Conservation (phyloP, 2,113 vertebrate species). For the Pseudopipra pipra region DNA sequence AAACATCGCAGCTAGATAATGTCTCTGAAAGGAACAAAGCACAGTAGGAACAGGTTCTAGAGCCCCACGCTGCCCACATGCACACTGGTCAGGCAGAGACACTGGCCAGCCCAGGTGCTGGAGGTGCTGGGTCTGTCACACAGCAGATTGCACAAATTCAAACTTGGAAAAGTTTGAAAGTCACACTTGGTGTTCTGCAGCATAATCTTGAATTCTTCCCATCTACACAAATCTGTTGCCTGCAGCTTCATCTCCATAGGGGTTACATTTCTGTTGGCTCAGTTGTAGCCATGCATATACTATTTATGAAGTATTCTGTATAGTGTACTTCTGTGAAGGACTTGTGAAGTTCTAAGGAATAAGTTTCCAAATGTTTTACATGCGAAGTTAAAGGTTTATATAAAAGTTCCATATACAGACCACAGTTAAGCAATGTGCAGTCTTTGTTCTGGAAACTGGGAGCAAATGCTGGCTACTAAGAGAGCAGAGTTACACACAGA, state of each 20-base stretch:
- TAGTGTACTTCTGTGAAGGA: not conserved
- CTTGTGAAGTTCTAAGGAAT: not conserved
- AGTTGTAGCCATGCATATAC: fast-evolving
- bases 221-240: not conserved
- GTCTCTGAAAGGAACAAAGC: not conserved
- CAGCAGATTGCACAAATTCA: not conserved
- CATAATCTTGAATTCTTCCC: not conserved
- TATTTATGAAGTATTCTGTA: fast-evolving
- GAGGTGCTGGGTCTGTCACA: not conserved
- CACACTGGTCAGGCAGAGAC: fast-evolving
- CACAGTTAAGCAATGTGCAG: not conserved
- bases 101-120: fast-evolving
- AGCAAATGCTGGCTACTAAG: not conserved
- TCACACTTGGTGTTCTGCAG: not conserved
- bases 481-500: not conserved
- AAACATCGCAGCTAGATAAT: not conserved
- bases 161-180: too few species aligned
- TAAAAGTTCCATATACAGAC: not conserved
- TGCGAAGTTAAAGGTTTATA: not conserved
- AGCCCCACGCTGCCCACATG: fast-evolving
- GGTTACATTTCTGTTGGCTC: fast-evolving
- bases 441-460: not conserved
- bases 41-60: fast-evolving
- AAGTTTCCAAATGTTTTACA: not conserved
- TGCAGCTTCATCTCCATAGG: not conserved